phyloP scores from a whole-genome alignment of 2,797 vertebrate species.

The Acestrorhynchus altus region DNA sequence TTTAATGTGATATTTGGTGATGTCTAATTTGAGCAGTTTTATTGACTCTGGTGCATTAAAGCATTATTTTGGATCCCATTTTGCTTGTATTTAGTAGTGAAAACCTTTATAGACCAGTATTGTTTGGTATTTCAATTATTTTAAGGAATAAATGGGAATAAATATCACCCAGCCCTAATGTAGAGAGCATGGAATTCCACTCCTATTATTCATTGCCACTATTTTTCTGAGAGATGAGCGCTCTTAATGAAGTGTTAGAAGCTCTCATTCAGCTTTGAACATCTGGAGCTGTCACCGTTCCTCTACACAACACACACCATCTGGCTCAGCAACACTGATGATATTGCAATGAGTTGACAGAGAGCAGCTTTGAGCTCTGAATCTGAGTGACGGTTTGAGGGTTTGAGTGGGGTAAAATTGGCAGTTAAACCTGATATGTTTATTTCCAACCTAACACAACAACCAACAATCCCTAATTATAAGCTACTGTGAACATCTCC shows the following conservation, averaged over 20 bases:
- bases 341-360: conserved; percentile 12
- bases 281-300: conserved; percentile 48
- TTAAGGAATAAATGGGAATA: too few relatives aligned
- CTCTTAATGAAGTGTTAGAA: conserved; percentile 16
- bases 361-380: neutral
- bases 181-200: neutral
- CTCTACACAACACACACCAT: conserved; percentile 30
- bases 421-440: neutral
- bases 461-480: neutral
- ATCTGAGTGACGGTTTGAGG: neutral
- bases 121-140: too few relatives aligned
- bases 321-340: conserved; percentile 4
- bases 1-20: neutral
- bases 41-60: neutral
- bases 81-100: neutral
- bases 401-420: neutral
- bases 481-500: neutral
- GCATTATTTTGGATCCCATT: neutral
- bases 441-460: neutral
- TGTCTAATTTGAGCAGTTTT: neutral
- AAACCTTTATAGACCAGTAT: too few relatives aligned
- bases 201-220: neutral
- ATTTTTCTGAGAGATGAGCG: neutral
- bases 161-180: too few relatives aligned
- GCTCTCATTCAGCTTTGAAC: conserved; percentile 22